Evolutionary conservation across 2,113 vertebrate species (phyloP).

Genomic region (Paramisgurnus dabryanus): DNA sequence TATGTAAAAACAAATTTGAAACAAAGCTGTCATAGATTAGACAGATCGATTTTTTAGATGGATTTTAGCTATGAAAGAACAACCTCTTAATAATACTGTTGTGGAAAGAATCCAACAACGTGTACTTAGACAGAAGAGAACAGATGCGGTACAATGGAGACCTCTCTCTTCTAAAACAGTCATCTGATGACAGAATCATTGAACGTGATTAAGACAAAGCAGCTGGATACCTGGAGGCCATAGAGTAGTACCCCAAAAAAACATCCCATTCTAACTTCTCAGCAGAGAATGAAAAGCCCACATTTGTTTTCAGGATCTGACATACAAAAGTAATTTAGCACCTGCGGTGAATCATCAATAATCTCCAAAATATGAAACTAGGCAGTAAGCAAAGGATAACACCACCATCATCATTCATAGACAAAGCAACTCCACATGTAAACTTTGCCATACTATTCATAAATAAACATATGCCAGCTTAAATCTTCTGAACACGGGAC

Average conservation of each 20-base stretch:
- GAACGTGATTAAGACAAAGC: conserved; percentile 6
- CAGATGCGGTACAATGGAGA: conserved; percentile 3
- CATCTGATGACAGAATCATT: neutral
- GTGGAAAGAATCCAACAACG: conserved; percentile 22
- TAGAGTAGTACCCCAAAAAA: neutral
- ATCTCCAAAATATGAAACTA: neutral
- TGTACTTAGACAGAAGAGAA: neutral
- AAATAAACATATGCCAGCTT: neutral
- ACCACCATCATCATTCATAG: neutral
- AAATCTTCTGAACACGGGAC: neutral
- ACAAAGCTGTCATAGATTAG: neutral
- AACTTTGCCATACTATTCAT: neutral
- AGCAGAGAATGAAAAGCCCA: conserved; percentile 54
- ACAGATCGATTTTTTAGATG: too few relatives aligned
- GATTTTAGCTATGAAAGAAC: too few relatives aligned
- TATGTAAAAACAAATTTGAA: neutral
- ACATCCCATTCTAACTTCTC: conserved; percentile 42
- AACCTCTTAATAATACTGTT: neutral
- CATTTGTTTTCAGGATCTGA: conserved; percentile 49
- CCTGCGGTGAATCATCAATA: conserved; percentile 48
- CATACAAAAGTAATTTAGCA: conserved; percentile 44
- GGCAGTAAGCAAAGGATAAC: neutral
- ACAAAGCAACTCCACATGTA: neutral
- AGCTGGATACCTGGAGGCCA: neutral
- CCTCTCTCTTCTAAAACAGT: conserved; percentile 9